Evolutionary conservation across 2,797 vertebrate genomes (phyloP).

Genomic region (Eulemur albifrons): DNA sequence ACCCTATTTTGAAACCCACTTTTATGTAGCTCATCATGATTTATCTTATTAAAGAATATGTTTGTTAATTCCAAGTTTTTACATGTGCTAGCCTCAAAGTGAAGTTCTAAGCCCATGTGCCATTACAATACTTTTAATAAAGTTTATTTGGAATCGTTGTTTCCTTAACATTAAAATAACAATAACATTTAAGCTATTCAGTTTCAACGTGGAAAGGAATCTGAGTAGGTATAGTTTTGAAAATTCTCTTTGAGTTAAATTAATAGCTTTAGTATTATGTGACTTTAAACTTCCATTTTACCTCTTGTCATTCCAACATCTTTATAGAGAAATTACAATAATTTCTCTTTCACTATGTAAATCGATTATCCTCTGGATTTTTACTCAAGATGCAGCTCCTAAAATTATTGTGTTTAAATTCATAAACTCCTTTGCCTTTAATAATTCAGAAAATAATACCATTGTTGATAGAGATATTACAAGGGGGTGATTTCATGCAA

Average conservation of each 20-base stretch:
- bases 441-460: conserved; percentile 55
- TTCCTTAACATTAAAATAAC: conserved; percentile 38
- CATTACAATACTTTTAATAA: conserved; percentile 6
- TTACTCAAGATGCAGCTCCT: conserved; percentile 58
- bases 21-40: conserved; percentile 23
- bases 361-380: conserved; percentile 38
- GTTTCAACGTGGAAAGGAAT: conserved; percentile 8
- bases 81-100: conserved; percentile 29
- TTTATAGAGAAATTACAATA: background rate
- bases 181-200: background rate
- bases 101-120: conserved; percentile 21
- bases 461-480: conserved; percentile 60
- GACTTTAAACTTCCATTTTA: conserved; percentile 26
- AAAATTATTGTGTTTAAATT: conserved; percentile 38
- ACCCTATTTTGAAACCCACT: conserved; percentile 43
- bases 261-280: conserved; percentile 1
- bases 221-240: conserved; percentile 14
- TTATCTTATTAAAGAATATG: conserved; percentile 1
- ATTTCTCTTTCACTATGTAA: background rate
- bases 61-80: conserved; percentile 37
- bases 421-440: conserved; percentile 58
- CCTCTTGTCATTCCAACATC: conserved; percentile 8
- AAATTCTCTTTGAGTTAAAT: conserved; percentile 25
- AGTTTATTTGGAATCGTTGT: conserved; percentile 5
- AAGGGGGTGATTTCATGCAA: conserved; percentile 83